These are phyloP conservation scores for Tipula helvola DNA, from an alignment of 2,888 invertebrate species.

Conservation along the genomic window DNA sequence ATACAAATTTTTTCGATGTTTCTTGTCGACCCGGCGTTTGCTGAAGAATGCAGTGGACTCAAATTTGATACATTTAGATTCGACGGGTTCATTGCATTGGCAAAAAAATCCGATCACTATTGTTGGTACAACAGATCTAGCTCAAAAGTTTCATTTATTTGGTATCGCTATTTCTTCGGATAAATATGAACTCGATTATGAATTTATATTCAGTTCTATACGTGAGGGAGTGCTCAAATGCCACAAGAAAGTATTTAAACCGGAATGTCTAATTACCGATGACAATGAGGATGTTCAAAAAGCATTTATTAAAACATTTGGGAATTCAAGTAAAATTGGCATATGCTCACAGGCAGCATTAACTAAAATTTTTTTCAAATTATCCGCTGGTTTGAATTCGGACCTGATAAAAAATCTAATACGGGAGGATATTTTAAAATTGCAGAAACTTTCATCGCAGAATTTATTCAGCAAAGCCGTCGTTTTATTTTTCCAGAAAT, in stretches of 20 bases:
- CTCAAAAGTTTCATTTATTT: neutral
- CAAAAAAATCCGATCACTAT: neutral
- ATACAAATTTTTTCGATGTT: neutral
- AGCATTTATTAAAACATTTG: neutral
- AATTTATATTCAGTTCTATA: too few relatives aligned
- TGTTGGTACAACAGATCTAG: conserved; percentile 6
- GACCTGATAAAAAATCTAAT: neutral
- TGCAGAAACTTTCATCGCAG: neutral
- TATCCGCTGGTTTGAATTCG: too few relatives aligned
- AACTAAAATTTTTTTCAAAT: neutral
- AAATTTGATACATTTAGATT: conserved; percentile 14
- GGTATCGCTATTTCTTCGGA: neutral
- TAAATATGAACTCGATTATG: neutral
- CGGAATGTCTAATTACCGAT: neutral
- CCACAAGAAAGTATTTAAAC: neutral
- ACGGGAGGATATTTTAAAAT: too few relatives aligned
- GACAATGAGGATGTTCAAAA: neutral
- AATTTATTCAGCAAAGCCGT: neutral
- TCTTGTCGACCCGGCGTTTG: neutral
- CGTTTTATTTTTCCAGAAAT: neutral
- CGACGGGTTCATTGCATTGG: neutral
- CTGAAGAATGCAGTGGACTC: neutral
- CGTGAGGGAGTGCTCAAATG: neutral
- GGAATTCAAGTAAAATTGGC: neutral
- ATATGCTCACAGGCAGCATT: neutral